Evolutionary conservation across 2,888 invertebrate species (phyloP), one percentile per base, ranked within the genome.

Genomic region (Bibio marci): DNA sequence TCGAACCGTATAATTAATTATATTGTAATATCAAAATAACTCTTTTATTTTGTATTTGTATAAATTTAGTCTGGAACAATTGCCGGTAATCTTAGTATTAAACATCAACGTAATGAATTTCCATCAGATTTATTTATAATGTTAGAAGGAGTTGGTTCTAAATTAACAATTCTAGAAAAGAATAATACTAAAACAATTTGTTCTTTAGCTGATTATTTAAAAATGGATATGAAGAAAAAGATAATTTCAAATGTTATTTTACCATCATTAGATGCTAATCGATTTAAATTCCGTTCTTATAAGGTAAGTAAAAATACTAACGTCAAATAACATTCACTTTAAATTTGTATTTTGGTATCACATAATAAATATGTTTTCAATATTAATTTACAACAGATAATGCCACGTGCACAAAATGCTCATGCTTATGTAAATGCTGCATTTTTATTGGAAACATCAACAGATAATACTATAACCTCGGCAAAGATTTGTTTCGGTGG

Each of bases 381-480:
- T n/a, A n/a, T n/a, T n/a, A n/a, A n/a, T n/a, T 36, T 19, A 42
- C 40, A 11, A 26, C 18, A 25, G 13, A 71, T 81, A 35, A 78
- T 76, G 70, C 73, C 76, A 1, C 61, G 79, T 43, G 68, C 75
- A 1, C 79, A 80, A 61, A 80, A 76, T 50, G 71, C 80, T 0
- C 78, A 78, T 50, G 81, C 82, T 0, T 69, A 76, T 37, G 75
- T 85, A 0, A 81, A 82, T 49, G 77, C 76, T 18, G 82, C 75
- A 3, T 80, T 81, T 50, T 53, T 75, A 26, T 12, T 30, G 4
- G 11, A 37, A 11, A 28, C 28, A 2, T 10, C 10, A 4, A 11
- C 4, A 14, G 17, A 30, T 4, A n/a, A 12, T 7, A 15, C n/a
- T 3, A 51, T 59, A 3, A 43, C 45, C 18, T 46, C 44, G 1